phyloP scores from a whole-genome alignment of 2,113 vertebrate species.

The Tympanuchus pallidicinctus region DNA sequence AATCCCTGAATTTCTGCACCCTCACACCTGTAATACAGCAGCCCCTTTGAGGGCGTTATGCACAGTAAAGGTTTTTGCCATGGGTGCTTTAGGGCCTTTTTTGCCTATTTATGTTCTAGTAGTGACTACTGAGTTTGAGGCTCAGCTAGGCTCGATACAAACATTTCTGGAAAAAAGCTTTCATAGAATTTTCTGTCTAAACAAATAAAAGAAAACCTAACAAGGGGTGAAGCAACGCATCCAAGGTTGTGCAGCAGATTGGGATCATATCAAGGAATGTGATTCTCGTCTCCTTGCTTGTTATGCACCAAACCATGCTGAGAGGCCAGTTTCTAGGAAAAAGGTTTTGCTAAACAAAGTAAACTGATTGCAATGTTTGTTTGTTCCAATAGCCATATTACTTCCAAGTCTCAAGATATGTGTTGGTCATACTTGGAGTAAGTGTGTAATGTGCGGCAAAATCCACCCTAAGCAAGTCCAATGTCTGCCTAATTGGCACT shows the following conservation, averaged over 20 bases:
- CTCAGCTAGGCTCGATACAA: not conserved
- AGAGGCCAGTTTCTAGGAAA: constrained; percentile 31
- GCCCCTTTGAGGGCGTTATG: not conserved
- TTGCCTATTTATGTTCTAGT: not conserved
- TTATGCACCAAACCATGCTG: not conserved
- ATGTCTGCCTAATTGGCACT: not conserved
- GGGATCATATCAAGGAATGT: not conserved
- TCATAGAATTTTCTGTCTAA: not conserved
- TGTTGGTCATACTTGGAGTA: constrained; percentile 36
- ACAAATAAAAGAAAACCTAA: not conserved
- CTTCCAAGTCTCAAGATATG: not conserved
- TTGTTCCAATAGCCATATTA: not conserved
- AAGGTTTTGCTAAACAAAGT: not conserved
- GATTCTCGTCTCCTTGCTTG: not conserved
- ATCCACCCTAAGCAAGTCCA: not conserved
- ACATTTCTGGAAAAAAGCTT: not conserved
- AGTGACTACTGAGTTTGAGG: not conserved
- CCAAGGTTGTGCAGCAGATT: not conserved
- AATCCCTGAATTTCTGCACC: not conserved
- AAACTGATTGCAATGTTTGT: not conserved
- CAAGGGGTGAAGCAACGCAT: not conserved
- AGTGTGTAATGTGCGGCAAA: not conserved
- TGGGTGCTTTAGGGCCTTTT: not conserved
- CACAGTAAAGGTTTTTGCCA: not conserved
- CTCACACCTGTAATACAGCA: not conserved